Percentiles rank a stretch among this genome's conserved stretches.
phyloP scores from a whole-genome alignment of 1,140 invertebrate genomes.

The Lysiphlebus fabarum region DNA sequence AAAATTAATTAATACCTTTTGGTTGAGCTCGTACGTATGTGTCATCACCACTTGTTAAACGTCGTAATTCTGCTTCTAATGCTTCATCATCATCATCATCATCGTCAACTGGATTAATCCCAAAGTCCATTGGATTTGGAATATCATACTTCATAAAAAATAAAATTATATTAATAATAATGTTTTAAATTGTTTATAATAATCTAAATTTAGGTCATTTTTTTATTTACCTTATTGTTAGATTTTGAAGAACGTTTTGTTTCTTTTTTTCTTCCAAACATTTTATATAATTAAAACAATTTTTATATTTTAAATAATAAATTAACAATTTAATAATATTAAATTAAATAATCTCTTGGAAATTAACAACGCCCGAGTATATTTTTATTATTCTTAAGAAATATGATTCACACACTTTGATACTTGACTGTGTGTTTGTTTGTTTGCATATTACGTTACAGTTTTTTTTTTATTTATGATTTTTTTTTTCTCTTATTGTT shows the following conservation, averaged over 20 bases:
- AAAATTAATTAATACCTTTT: slow-evolving; percentile 42
- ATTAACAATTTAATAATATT: background rate
- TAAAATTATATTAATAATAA: slow-evolving; percentile 65
- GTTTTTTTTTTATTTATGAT: too few species aligned
- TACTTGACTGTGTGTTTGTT: too few species aligned
- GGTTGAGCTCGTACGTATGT: slow-evolving; percentile 48
- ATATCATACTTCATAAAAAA: slow-evolving; percentile 38
- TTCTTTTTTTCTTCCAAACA: slow-evolving; percentile 57
- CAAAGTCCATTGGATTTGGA: slow-evolving; percentile 58
- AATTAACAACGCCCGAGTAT: too few species aligned
- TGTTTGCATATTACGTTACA: too few species aligned
- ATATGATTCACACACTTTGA: too few species aligned
- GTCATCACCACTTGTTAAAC: slow-evolving; percentile 62
- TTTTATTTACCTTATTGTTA: slow-evolving; percentile 43
- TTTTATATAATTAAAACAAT: slow-evolving; percentile 28
- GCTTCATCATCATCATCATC: slow-evolving; percentile 71
- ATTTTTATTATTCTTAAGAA: too few species aligned
- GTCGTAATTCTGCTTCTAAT: slow-evolving; percentile 81
- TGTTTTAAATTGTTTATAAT: slow-evolving; percentile 2
- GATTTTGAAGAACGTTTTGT: slow-evolving; percentile 47
- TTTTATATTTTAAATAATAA: background rate
- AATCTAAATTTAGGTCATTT: too few species aligned
- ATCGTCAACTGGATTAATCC: slow-evolving; percentile 10
- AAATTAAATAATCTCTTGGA: too few species aligned
- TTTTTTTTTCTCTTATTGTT: too few species aligned